Evolutionary conservation across 2,888 invertebrate genomes (phyloP).

Genomic region (Liopterus haemorrhoidalis): DNA sequence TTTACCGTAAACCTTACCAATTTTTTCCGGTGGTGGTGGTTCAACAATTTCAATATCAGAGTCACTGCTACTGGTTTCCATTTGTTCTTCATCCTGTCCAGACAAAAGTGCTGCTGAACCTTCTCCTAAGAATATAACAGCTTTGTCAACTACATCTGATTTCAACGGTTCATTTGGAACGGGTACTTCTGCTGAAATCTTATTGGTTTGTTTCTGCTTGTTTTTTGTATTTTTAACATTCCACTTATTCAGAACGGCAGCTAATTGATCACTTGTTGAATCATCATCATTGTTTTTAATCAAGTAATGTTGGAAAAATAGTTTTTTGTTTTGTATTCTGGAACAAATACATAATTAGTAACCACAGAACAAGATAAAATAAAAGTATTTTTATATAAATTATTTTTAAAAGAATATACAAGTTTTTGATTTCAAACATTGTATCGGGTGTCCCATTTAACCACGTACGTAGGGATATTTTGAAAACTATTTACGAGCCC

Average conservation of each 20-base stretch:
- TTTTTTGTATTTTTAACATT: slow-evolving; percentile 27
- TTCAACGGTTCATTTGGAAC: no score
- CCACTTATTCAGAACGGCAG: slow-evolving; percentile 38
- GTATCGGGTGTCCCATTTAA: no score
- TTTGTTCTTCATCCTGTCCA: slow-evolving; percentile 34
- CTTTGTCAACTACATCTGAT: slow-evolving; percentile 28
- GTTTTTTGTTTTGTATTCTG: no score
- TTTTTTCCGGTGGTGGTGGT: slow-evolving; percentile 19
- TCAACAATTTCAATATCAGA: slow-evolving; percentile 38
- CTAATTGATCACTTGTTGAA: slow-evolving; percentile 34
- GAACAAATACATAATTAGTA: no score
- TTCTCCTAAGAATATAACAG: slow-evolving; percentile 37
- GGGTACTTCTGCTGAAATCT: slow-evolving; percentile 14
- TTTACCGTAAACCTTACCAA: slow-evolving; percentile 23
- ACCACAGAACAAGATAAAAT: no score
- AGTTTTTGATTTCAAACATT: no score
- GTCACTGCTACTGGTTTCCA: slow-evolving; percentile 38
- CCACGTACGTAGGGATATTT: no score
- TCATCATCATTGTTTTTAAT: no score
- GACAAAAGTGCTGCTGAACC: slow-evolving; percentile 46
- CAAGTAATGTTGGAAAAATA: no score
- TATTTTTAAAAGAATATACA: no score
- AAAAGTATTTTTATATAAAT: no score
- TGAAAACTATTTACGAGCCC: no score
- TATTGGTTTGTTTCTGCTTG: slow-evolving; percentile 35